phyloP scores from a whole-genome alignment of 2,797 vertebrate genomes.

The Tragopan temminckii region DNA sequence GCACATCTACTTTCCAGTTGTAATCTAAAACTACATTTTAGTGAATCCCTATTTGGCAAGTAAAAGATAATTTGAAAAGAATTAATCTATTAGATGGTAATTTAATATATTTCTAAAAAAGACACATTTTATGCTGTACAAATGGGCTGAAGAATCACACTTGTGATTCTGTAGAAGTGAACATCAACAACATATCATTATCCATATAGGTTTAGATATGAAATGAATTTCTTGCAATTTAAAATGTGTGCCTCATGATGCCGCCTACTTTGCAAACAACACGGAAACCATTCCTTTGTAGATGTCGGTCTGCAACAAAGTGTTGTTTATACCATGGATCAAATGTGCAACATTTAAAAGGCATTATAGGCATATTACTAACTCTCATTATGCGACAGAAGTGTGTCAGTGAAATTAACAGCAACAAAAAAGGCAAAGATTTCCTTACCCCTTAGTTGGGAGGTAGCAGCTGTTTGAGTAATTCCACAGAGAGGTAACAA shows the following conservation, averaged over 20 bases:
- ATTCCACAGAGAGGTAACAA: slow-evolving; percentile 74
- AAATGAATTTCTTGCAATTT: background rate
- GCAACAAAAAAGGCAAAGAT: slow-evolving; percentile 73
- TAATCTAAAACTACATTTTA: slow-evolving; percentile 23
- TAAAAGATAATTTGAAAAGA: slow-evolving; percentile 17
- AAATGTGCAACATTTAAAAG: slow-evolving; percentile 43
- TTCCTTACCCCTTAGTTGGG: slow-evolving; percentile 74
- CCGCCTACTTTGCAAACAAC: background rate
- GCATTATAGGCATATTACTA: slow-evolving; percentile 38
- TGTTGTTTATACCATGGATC: slow-evolving; percentile 34
- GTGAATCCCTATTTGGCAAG: slow-evolving; percentile 27
- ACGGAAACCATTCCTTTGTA: slow-evolving; percentile 29
- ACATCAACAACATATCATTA: background rate
- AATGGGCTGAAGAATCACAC: background rate
- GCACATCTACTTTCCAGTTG: slow-evolving; percentile 23
- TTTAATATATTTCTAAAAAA: background rate
- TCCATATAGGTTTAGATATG: background rate
- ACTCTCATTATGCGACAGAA: slow-evolving; percentile 58
- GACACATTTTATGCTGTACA: background rate
- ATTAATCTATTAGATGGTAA: background rate
- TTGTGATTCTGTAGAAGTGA: background rate
- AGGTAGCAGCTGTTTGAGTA: slow-evolving; percentile 81
- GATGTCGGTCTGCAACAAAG: slow-evolving; percentile 6
- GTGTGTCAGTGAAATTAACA: slow-evolving; percentile 51
- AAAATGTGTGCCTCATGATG: background rate